Evolutionary conservation across 2,888 invertebrate genomes (phyloP).

Genomic region (Colletes collaris): DNA sequence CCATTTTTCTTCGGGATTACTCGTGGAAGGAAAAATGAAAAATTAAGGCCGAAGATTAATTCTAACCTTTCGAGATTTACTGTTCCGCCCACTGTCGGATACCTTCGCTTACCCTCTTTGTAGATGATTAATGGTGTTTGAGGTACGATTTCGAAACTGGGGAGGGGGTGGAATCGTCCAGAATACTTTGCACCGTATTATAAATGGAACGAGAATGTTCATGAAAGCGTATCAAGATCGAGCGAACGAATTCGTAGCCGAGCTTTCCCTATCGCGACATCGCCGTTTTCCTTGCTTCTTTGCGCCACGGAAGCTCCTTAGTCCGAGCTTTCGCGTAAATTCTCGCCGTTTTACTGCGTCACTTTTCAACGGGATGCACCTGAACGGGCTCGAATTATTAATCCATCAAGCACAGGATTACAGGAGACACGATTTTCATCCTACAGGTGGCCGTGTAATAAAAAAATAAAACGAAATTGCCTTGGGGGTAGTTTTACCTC

Average conservation of each 20-base stretch:
- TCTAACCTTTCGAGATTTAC: slow-evolving; percentile 10
- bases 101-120: neutral
- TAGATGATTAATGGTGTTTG: slow-evolving; percentile 9
- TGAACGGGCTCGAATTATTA: too few relatives aligned
- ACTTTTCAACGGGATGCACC: neutral
- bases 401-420: too few relatives aligned
- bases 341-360: slow-evolving; percentile 3
- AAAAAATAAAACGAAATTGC: too few relatives aligned
- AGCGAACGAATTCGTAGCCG: slow-evolving; percentile 7
- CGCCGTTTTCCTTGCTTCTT: neutral
- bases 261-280: slow-evolving; percentile 2
- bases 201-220: slow-evolving; percentile 1
- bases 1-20: too few relatives aligned
- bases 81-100: neutral
- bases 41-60: slow-evolving; percentile 20
- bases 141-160: neutral
- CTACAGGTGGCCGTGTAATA: too few relatives aligned
- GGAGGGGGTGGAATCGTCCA: neutral
- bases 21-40: neutral
- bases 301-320: neutral
- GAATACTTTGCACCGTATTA: neutral
- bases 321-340: neutral
- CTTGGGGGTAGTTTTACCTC: too few relatives aligned
- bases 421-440: too few relatives aligned
- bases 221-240: neutral